Percentiles rank a stretch among this genome's conserved stretches.
phyloP scores from a whole-genome alignment of 2,797 vertebrate species.

The Toxotes lorentzi region DNA sequence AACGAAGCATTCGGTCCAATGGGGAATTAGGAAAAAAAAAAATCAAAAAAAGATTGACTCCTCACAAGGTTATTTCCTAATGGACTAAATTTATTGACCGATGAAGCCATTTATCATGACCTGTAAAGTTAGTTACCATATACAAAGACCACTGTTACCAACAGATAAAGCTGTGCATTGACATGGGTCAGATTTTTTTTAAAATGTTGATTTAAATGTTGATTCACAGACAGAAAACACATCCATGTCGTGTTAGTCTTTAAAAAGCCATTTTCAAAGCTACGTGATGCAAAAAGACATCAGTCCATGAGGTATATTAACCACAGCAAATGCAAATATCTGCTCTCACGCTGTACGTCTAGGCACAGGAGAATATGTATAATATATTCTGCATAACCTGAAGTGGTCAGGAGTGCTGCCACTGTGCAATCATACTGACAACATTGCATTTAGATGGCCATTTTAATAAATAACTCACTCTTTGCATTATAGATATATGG shows the following conservation, averaged over 20 bases:
- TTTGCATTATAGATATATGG: slow-evolving; percentile 65
- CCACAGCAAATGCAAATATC: slow-evolving; percentile 43
- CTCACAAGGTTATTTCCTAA: slow-evolving; percentile 80
- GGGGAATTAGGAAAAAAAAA: slow-evolving; percentile 58
- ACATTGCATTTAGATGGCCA: slow-evolving; percentile 59
- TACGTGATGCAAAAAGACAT: slow-evolving; percentile 4
- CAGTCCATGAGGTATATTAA: slow-evolving; percentile 22
- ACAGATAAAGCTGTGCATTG: slow-evolving; percentile 18
- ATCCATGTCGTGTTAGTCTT: slow-evolving; percentile 5
- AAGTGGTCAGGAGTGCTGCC: slow-evolving; percentile 50
- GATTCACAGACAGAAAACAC: slow-evolving; percentile 19
- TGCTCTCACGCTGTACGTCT: slow-evolving; percentile 22
- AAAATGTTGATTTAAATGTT: no score
- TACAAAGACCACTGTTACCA: slow-evolving; percentile 34
- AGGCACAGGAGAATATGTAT: slow-evolving; percentile 8
- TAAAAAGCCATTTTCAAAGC: slow-evolving; percentile 22
- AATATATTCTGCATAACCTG: slow-evolving; percentile 38
- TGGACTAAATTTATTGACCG: slow-evolving; percentile 77
- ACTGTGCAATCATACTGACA: slow-evolving; percentile 55
- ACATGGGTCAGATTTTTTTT: background rate
- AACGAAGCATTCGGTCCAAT: slow-evolving; percentile 74
- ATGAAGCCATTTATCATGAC: slow-evolving; percentile 54
- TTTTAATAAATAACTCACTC: slow-evolving; percentile 74
- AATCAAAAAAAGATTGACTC: slow-evolving; percentile 72
- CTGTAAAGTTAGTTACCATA: slow-evolving; percentile 55